Conservation (phyloP, 2,888 invertebrate genomes). For the Drosophila antonietae region DNA sequence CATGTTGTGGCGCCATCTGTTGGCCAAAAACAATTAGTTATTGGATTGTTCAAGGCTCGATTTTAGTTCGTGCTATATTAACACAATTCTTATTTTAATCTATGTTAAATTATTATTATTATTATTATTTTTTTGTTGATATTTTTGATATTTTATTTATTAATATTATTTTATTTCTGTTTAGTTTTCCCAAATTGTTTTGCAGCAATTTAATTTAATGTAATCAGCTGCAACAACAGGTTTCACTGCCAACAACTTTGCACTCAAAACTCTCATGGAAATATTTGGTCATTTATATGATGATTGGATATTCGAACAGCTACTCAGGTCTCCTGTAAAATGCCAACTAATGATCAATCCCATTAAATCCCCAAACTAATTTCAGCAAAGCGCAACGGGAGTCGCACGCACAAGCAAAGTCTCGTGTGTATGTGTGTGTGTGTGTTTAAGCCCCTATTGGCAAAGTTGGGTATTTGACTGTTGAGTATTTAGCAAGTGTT, state of each 20-base stretch:
- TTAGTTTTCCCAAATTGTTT: background rate
- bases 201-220: constrained; percentile 12
- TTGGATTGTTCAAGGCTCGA: background rate
- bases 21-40: background rate
- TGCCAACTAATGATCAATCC: constrained; percentile 63
- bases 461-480: constrained; percentile 33
- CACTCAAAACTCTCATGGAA: constrained; percentile 1
- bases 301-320: constrained; percentile 2
- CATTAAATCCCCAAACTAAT: constrained; percentile 69
- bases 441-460: constrained; percentile 3
- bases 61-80: background rate
- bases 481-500: constrained; percentile 39
- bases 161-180: background rate
- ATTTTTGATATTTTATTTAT: too few relatives aligned
- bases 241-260: constrained; percentile 4
- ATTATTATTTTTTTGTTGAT: too few relatives aligned
- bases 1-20: constrained; percentile 4
- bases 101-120: too few relatives aligned
- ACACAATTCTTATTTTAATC: too few relatives aligned
- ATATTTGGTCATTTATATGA: constrained; percentile 32
- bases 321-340: constrained; percentile 3
- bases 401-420: constrained; percentile 37
- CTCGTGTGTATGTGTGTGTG: background rate
- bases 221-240: background rate
- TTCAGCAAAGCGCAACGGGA: constrained; percentile 43